Evolutionary conservation across 2,113 vertebrate genomes (phyloP).

Genomic region (Leptosomus discolor): DNA sequence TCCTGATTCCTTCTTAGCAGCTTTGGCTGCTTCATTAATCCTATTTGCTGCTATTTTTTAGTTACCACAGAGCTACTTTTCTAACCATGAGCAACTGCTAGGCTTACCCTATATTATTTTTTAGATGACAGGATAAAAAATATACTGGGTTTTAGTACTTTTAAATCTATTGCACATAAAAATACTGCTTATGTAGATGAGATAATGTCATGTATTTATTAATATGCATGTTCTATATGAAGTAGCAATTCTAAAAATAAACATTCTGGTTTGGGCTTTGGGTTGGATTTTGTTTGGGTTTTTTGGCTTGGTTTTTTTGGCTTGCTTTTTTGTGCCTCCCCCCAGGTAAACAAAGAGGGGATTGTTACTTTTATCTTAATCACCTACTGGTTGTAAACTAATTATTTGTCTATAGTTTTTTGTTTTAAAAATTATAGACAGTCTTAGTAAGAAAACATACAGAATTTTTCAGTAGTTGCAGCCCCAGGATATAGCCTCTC

Average conservation of each 20-base stretch:
- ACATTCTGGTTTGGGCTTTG: neutral
- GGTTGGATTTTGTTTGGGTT: too few species aligned
- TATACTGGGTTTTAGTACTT: neutral
- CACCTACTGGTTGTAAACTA: neutral
- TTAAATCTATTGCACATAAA: neutral
- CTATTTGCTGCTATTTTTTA: neutral
- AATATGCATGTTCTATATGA: neutral
- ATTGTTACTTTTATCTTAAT: neutral
- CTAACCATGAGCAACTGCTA: neutral
- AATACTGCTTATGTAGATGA: neutral
- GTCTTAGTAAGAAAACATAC: neutral
- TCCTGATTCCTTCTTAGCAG: neutral
- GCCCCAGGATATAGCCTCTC: rapidly evolving
- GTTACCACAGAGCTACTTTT: neutral
- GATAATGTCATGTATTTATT: neutral
- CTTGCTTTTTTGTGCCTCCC: rapidly evolving
- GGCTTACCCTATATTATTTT: neutral
- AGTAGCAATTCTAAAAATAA: neutral
- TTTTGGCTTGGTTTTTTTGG: too few species aligned
- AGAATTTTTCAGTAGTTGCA: neutral
- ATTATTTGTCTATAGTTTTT: neutral
- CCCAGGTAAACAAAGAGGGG: rapidly evolving
- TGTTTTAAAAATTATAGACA: neutral
- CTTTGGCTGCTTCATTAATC: neutral
- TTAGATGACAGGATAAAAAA: neutral